phyloP scores from a whole-genome alignment of 1,140 invertebrate species.

The Phymorhynchus buccinoides region DNA sequence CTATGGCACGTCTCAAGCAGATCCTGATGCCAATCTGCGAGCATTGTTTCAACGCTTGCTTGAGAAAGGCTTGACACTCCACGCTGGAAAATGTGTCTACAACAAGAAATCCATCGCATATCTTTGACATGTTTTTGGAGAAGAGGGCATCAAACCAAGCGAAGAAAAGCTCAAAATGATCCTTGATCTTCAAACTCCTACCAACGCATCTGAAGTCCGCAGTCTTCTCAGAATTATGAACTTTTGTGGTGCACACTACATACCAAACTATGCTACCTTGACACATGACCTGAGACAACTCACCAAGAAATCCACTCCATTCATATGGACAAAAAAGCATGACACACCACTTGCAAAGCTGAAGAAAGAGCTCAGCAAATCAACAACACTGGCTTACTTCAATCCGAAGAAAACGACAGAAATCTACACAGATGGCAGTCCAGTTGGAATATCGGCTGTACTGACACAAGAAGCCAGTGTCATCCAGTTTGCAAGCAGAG shows the following conservation, averaged over 20 bases:
- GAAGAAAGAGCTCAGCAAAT: conserved; percentile 42
- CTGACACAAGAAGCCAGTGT: conserved; percentile 38
- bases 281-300: conserved; percentile 38
- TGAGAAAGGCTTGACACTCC: conserved; percentile 54
- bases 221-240: conserved; percentile 55
- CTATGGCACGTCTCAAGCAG: conserved; percentile 38
- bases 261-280: conserved; percentile 42
- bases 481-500: conserved; percentile 46
- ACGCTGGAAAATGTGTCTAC: conserved; percentile 55
- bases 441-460: conserved; percentile 45
- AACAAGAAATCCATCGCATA: conserved; percentile 50
- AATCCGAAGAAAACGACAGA: conserved; percentile 44
- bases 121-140: conserved; percentile 52
- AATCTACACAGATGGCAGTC: conserved; percentile 49
- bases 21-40: conserved; percentile 54
- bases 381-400: conserved; percentile 49
- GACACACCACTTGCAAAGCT: conserved; percentile 32
- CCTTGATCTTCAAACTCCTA: conserved; percentile 29
- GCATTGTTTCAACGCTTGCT: conserved; percentile 46
- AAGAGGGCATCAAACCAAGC: conserved; percentile 42
- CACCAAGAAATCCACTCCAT: conserved; percentile 38
- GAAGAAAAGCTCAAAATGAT: conserved; percentile 47
- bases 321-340: conserved; percentile 42
- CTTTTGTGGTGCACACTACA: conserved; percentile 44
- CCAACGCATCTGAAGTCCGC: conserved; percentile 41